phyloP scores from a whole-genome alignment of 2,888 invertebrate genomes.

The Brachypterus glaber region DNA sequence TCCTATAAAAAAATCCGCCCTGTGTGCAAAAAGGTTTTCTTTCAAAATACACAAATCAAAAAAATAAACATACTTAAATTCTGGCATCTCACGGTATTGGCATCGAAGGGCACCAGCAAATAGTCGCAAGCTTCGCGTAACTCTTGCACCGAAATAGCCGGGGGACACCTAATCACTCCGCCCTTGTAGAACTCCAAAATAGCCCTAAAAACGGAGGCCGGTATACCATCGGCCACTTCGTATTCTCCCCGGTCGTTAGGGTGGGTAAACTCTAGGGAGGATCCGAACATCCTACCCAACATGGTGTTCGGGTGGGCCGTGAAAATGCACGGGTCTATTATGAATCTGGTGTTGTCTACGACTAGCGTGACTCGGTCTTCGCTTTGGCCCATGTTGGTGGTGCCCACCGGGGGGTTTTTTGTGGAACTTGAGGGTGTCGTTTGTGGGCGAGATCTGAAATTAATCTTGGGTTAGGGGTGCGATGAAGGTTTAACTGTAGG shows the following conservation, averaged over 20 bases:
- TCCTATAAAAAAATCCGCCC: too few species aligned
- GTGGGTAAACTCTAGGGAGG: slow-evolving; percentile 82
- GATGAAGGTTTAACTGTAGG: neutral
- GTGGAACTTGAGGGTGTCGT: slow-evolving; percentile 11
- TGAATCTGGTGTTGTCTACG: slow-evolving; percentile 89
- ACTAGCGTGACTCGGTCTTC: slow-evolving; percentile 83
- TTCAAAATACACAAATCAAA: too few species aligned
- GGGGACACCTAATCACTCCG: slow-evolving; percentile 88
- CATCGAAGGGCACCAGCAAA: slow-evolving; percentile 94
- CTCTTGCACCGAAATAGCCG: slow-evolving; percentile 92
- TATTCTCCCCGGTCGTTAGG: slow-evolving; percentile 95
- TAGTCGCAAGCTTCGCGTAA: slow-evolving; percentile 98
- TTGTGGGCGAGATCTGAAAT: slow-evolving; percentile 20
- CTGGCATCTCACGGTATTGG: slow-evolving; percentile 89
- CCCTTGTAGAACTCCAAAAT: slow-evolving; percentile 92
- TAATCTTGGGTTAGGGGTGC: neutral
- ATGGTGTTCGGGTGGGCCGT: slow-evolving; percentile 96
- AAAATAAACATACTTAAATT: slow-evolving; percentile 92
- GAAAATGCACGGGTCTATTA: slow-evolving; percentile 87
- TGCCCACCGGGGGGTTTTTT: slow-evolving; percentile 18
- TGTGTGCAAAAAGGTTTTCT: too few species aligned
- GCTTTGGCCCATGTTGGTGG: slow-evolving; percentile 30
- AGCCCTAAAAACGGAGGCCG: slow-evolving; percentile 88
- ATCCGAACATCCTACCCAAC: slow-evolving; percentile 98
- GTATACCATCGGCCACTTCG: slow-evolving; percentile 92